These are phyloP conservation scores for Drepana falcataria DNA, from an alignment of 2,888 invertebrate species.

Conservation along the genomic window DNA sequence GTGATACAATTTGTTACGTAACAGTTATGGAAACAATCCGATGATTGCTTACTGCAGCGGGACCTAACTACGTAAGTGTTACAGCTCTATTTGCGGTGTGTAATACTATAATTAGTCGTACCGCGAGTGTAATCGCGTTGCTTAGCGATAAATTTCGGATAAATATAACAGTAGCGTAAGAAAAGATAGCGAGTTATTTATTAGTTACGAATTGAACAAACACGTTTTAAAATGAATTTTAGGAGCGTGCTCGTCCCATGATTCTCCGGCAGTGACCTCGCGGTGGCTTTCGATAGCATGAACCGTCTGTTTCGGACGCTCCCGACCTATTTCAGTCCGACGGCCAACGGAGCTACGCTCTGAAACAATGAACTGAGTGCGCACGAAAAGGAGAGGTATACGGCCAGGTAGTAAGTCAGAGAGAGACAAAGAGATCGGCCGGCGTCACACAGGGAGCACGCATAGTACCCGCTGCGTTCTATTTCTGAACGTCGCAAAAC, in stretches of 20 bases:
- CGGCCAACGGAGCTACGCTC: conserved; percentile 63
- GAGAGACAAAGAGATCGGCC: conserved; percentile 51
- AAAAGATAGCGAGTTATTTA: conserved; percentile 21
- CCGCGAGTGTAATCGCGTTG: conserved; percentile 2
- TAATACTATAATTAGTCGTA: conserved; percentile 39
- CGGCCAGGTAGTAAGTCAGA: conserved; percentile 48
- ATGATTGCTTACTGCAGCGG: conserved; percentile 39
- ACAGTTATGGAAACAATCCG: conserved; percentile 59
- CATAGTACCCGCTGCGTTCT: conserved; percentile 73
- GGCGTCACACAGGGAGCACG: conserved; percentile 70
- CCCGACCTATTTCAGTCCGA: conserved; percentile 75
- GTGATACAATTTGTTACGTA: conserved; percentile 46
- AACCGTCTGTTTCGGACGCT: conserved; percentile 72
- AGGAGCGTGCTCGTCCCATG: conserved; percentile 38
- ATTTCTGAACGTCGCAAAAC: conserved; percentile 75
- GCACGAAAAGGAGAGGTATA: conserved; percentile 64
- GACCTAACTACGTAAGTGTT: conserved; percentile 40
- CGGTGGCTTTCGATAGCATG: conserved; percentile 65
- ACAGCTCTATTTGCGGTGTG: conserved; percentile 47
- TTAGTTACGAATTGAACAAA: conserved; percentile 21
- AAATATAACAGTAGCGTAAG: conserved; percentile 23
- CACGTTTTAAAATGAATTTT: conserved; percentile 32
- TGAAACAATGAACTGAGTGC: conserved; percentile 73
- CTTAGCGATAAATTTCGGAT: conserved; percentile 20
- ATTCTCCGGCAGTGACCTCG: conserved; percentile 73